Base-by-base conservation (phyloP, 2,797 vertebrate species). In the Cyprinodon diabolis region DNA sequence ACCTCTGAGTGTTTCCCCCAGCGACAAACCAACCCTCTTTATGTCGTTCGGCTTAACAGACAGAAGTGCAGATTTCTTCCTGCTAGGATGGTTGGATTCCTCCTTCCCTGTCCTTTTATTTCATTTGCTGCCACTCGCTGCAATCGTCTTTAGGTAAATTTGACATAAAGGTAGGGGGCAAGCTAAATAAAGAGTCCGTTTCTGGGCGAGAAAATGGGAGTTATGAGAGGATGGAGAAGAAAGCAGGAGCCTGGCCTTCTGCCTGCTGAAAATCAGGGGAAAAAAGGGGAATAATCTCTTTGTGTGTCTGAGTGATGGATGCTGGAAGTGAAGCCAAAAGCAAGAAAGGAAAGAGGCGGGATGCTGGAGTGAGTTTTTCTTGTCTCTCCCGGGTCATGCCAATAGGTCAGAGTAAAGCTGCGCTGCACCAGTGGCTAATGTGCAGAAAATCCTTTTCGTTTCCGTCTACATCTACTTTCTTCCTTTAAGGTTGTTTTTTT, bases 241-340 rank as follows among this genome's bases (percentile, higher is more conserved):
- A 87, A 84, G 74, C 68, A 78, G 80, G 90, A 85, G 83, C 85
- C 75, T 91, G 92, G 86, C 87, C 23, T 69, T 48, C 51, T 79
- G 82, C 89, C 91, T 48, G 19, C 81, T 81, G 74, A 66, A 86
- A 84, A 87, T 74, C 58, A 78, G 52, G 19, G 21, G 66, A 47
- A 72, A 77, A 81, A 67, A 73, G 40, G 54, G 71, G 74, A 72
- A 72, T 83, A 78, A 83, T 92, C 80, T 85, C 60, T 86, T 76
- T 76, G 77, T 85, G 62, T 79, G 80, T 85, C 72, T 80, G 51
- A 79, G 77, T 83, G 77, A 89, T 69, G 80, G 82, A 84, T 81
- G 78, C 72, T 90, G 58, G 47, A 80, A 83, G 76, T 80, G 70
- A 80, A 83, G 80, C 77, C 72, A 78, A 52, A 21, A 68, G 9